phyloP scores from a whole-genome alignment of 2,888 invertebrate genomes.

The Nephrotoma guestfalica region DNA sequence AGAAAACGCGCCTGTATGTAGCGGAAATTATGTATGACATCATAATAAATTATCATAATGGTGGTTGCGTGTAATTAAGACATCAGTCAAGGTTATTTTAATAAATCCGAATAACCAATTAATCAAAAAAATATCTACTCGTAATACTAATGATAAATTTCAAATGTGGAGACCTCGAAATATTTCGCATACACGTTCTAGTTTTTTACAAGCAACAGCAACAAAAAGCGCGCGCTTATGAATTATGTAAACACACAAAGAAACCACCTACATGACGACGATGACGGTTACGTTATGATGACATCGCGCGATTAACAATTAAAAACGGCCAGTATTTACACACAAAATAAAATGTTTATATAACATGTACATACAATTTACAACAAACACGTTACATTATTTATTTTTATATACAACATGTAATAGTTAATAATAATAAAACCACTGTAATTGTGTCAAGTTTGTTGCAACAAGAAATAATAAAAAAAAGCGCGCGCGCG shows the following conservation, averaged over 20 bases:
- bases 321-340: not conserved
- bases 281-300: not conserved
- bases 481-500: conserved; percentile 2
- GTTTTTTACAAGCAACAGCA: not conserved
- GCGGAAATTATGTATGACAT: not conserved
- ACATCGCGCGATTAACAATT: not conserved
- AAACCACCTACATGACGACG: not conserved
- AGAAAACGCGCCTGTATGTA: not conserved
- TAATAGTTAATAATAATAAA: conserved; percentile 1
- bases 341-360: not conserved
- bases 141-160: not conserved
- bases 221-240: not conserved
- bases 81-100: not conserved
- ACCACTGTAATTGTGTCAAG: conserved; percentile 1
- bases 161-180: not conserved
- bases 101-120: not conserved
- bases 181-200: not conserved
- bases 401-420: not conserved
- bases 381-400: not conserved
- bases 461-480: conserved; percentile 3
- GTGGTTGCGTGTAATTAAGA: not conserved
- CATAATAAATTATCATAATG: not conserved
- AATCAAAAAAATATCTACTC: not conserved
- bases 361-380: not conserved
- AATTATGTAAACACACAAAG: not conserved